phyloP scores from a whole-genome alignment of 2,888 invertebrate genomes.

The Meghimatium bilineatum region DNA sequence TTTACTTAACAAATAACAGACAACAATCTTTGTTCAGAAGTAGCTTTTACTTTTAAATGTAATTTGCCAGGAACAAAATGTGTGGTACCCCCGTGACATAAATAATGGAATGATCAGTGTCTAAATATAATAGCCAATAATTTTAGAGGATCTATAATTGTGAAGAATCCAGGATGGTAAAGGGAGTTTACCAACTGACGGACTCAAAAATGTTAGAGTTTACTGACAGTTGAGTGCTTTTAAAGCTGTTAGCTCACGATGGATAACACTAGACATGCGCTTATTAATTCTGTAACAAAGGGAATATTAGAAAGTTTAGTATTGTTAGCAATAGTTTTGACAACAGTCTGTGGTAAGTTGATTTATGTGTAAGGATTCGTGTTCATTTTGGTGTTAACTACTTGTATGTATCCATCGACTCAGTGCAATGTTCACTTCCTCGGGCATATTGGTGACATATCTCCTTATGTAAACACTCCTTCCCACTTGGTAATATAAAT shows the following conservation, averaged over 20 bases:
- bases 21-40: too few relatives aligned
- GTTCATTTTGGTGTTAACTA: too few relatives aligned
- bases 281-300: background rate
- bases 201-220: background rate
- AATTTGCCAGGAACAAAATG: too few relatives aligned
- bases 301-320: background rate
- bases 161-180: background rate
- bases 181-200: background rate
- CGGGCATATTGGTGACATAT: too few relatives aligned
- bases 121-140: background rate
- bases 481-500: too few relatives aligned
- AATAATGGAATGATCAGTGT: background rate
- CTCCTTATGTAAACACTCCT: too few relatives aligned
- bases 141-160: background rate
- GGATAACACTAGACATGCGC: background rate
- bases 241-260: background rate
- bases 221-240: background rate
- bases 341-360: background rate
- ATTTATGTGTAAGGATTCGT: too few relatives aligned
- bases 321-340: background rate
- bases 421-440: too few relatives aligned
- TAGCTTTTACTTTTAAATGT: too few relatives aligned
- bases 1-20: too few relatives aligned
- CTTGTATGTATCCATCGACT: too few relatives aligned
- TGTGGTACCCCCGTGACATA: too few relatives aligned